A percentile compares a stretch with the other conserved stretches of the same genome.
These are phyloP conservation scores for Eulacestoma nigropectus DNA, from an alignment of 2,113 vertebrate species.

Conservation along the genomic window DNA sequence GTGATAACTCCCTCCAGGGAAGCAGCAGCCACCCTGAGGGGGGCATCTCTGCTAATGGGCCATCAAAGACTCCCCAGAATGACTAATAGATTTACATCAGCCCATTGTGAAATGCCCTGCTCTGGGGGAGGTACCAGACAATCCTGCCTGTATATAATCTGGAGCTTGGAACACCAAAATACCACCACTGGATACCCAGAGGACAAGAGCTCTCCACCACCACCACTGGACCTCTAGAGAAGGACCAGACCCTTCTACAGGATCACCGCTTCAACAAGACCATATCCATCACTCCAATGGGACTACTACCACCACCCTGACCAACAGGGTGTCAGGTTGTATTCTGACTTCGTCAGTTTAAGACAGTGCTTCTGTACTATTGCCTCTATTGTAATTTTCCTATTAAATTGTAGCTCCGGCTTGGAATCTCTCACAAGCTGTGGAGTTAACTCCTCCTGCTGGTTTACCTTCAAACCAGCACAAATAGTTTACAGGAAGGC, in stretches of 20 bases:
- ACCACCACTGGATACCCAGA: not conserved
- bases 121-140: not conserved
- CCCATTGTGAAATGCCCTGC: not conserved
- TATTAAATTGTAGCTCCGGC: not conserved
- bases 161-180: rapidly evolving
- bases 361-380: not conserved
- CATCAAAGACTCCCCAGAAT: not conserved
- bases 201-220: not conserved
- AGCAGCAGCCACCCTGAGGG: not conserved
- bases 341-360: not conserved
- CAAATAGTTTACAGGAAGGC: not conserved
- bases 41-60: not conserved
- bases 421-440: not conserved
- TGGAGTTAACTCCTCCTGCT: not conserved
- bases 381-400: not conserved
- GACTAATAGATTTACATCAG: not conserved
- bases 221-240: not conserved
- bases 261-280: rapidly evolving
- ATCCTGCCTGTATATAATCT: not conserved
- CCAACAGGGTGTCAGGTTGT: not conserved
- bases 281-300: not conserved
- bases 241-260: not conserved
- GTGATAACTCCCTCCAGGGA: not conserved
- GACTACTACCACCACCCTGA: not conserved
- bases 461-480: not conserved